phyloP scores from a whole-genome alignment of 2,888 invertebrate genomes.

The Eulithis testata region DNA sequence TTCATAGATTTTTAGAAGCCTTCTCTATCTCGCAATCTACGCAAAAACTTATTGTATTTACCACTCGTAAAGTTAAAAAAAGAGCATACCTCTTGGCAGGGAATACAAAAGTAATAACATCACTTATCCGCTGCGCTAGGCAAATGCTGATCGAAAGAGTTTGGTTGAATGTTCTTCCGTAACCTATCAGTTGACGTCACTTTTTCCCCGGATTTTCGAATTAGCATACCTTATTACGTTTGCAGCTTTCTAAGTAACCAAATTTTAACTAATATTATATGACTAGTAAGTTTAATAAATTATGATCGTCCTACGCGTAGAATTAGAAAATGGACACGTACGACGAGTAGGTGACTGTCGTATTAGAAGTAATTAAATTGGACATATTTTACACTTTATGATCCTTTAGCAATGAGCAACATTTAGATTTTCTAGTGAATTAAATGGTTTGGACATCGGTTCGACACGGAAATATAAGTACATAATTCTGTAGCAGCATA shows the following conservation, averaged over 20 bases:
- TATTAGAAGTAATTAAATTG: constrained; percentile 32
- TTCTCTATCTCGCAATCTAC: no score
- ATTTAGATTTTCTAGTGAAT: constrained; percentile 17
- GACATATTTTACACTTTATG: constrained; percentile 30
- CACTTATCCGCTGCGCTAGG: no score
- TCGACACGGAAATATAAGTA: neutral
- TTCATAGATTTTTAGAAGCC: no score
- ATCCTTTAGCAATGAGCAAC: constrained; percentile 18
- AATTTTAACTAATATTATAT: constrained; percentile 8
- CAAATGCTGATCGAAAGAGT: no score
- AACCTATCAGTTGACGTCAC: no score
- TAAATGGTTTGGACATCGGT: constrained; percentile 9
- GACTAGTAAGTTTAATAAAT: constrained; percentile 40
- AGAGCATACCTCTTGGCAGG: no score
- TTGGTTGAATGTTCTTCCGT: no score
- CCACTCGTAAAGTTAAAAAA: no score
- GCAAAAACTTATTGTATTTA: no score
- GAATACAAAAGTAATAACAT: no score
- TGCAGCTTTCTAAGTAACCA: constrained; percentile 1
- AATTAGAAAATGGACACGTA: constrained; percentile 39
- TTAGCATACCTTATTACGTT: neutral
- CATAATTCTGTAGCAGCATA: neutral
- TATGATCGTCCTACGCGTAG: constrained; percentile 38
- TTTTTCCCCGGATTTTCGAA: no score
- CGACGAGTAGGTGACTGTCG: constrained; percentile 26